These are phyloP conservation scores for Leucoraja erinaceus DNA, from an alignment of 2,113 vertebrate species.

Conservation along the genomic window DNA sequence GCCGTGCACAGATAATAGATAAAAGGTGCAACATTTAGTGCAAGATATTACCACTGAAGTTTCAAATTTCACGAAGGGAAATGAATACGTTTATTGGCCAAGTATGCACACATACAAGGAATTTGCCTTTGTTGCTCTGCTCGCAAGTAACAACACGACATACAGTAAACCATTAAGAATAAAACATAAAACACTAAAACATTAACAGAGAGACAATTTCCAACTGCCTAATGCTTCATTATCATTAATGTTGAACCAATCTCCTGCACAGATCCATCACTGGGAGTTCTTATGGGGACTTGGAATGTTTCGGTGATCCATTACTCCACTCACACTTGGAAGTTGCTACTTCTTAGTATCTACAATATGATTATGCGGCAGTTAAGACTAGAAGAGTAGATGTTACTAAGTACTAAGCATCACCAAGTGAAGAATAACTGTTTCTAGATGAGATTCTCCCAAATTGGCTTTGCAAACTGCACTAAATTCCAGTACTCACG, in stretches of 20 bases:
- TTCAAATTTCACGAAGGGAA: background rate
- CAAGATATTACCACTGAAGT: background rate
- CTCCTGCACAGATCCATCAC: background rate
- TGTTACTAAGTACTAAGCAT: background rate
- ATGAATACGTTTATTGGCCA: too few relatives aligned
- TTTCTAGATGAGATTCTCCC: background rate
- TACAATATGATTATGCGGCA: background rate
- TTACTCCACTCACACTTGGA: background rate
- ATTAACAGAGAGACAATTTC: background rate
- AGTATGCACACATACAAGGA: too few relatives aligned
- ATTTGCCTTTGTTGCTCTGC: too few relatives aligned
- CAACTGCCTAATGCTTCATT: background rate
- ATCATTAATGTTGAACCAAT: background rate
- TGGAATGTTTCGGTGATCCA: background rate
- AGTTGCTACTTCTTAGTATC: background rate
- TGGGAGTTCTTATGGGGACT: background rate
- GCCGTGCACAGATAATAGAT: too few relatives aligned
- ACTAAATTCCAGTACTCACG: background rate
- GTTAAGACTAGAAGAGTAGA: background rate
- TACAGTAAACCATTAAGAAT: too few relatives aligned
- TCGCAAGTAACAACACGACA: too few relatives aligned
- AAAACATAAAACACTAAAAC: background rate
- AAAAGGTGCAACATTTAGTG: too few relatives aligned
- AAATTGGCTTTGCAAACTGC: background rate
- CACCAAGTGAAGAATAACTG: background rate